Evolutionary conservation across 2,113 vertebrate genomes (phyloP), one percentile per base, ranked within the genome.

Genomic region (Planiliza haematocheilus): DNA sequence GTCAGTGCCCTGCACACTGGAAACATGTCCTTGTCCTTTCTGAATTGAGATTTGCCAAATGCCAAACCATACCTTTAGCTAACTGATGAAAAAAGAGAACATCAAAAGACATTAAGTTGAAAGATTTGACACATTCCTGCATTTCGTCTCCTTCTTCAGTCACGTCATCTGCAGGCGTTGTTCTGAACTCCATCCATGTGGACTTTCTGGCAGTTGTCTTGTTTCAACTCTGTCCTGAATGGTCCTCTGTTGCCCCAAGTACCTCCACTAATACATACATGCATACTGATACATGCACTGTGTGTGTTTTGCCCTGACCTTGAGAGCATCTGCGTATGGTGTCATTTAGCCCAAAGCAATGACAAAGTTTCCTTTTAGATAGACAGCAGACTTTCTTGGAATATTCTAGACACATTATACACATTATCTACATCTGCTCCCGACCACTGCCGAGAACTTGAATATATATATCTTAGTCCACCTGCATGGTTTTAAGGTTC

Each of bases 401-500:
- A 20, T 66, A 43, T 51, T 2, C 8, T 45, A 30, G 5, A 8
- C 24, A 34, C 39, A n/a, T 37, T n/a, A 38, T 13, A 53, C 13
- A 57, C 39, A 43, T 55, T 66, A 21, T 18, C n/a, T 34, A 36
- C 16, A 13, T 4, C 34, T 38, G 18, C 38, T 43, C 11, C n/a
- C 17, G 7, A 17, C 51, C 21, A 10, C 14, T 8, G 14, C 58
- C 53, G 11, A 34, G 18, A 45, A 30, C 5, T 5, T 30, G 5
- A 30, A 45, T 41, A 10, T 13, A 34, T n/a, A n/a, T n/a, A n/a
- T 14, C 41, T 39, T 17, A 39, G 52, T 59, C 72, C 64, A 55
- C 34, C 42, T 43, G 24, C 8, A 38, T 46, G 13, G 11, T 51
- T 46, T 1, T 7, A 17, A 41, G 17, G 48, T 52, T 49, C 4